phyloP scores from a whole-genome alignment of 2,888 invertebrate species.

The Drosophila tripunctata region DNA sequence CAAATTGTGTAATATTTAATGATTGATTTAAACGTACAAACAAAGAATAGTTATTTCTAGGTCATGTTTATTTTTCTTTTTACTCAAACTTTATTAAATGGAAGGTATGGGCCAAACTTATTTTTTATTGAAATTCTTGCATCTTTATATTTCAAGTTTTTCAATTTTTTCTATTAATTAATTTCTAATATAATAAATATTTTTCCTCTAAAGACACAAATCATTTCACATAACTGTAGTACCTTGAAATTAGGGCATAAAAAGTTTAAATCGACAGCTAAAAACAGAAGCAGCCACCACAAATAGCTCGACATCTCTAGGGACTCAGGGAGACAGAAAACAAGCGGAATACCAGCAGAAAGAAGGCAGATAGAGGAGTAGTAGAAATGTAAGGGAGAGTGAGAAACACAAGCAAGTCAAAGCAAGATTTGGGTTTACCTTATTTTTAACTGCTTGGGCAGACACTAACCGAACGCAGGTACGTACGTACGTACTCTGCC shows the following conservation, averaged over 20 bases:
- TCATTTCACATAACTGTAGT: neutral
- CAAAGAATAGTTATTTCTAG: no score
- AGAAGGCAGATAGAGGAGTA: neutral
- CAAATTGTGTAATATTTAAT: no score
- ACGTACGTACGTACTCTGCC: no score
- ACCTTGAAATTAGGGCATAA: neutral
- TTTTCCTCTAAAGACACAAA: neutral
- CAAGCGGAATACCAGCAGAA: neutral
- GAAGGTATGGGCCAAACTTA: no score
- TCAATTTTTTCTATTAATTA: neutral
- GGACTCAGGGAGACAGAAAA: conserved; percentile 4
- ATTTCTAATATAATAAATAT: no score
- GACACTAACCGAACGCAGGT: no score
- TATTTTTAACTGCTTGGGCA: conserved; percentile 33
- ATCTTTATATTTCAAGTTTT: no score
- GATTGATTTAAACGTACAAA: no score
- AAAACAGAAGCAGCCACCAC: conserved; percentile 18
- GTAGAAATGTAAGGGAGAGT: neutral
- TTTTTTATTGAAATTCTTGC: no score
- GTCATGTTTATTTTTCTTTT: no score
- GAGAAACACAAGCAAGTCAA: neutral
- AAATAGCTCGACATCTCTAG: conserved; percentile 40
- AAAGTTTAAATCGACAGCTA: conserved; percentile 11
- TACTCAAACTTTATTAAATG: no score
- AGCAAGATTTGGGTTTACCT: conserved; percentile 22